Conservation (phyloP, 2,888 invertebrate genomes). For the Drosophila bunnanda region DNA sequence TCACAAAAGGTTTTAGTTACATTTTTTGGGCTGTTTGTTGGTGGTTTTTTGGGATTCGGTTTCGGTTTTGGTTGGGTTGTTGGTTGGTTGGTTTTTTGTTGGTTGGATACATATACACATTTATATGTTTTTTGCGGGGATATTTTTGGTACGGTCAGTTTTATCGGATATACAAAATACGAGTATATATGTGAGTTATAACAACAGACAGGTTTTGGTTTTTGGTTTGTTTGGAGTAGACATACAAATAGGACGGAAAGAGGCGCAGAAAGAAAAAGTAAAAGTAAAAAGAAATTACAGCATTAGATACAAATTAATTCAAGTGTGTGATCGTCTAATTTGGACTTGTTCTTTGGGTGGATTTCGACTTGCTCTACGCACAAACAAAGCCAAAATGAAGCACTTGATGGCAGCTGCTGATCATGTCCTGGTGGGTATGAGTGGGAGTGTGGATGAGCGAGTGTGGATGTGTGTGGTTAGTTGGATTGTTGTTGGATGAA, state of each 20-base stretch:
- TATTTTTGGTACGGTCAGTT: conserved; percentile 64
- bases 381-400: conserved; percentile 38
- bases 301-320: conserved; percentile 81
- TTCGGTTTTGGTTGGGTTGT: conserved; percentile 36
- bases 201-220: conserved; percentile 59
- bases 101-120: conserved; percentile 44
- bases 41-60: conserved; percentile 36
- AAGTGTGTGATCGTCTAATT: conserved; percentile 45
- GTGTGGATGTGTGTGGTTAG: conserved; percentile 10
- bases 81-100: conserved; percentile 24
- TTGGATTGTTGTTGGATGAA: conserved; percentile 27
- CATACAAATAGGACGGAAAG: conserved; percentile 61
- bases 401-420: conserved; percentile 13
- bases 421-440: conserved; percentile 23
- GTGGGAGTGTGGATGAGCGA: conserved; percentile 11
- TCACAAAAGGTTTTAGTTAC: conserved; percentile 69
- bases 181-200: conserved; percentile 57
- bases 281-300: conserved; percentile 81
- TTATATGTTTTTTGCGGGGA: conserved; percentile 43
- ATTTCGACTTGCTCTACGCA: conserved; percentile 6
- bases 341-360: conserved; percentile 38
- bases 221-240: conserved; percentile 61
- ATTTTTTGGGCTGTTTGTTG: conserved; percentile 67
- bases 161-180: conserved; percentile 67
- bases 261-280: conserved; percentile 73